Evolutionary conservation across 2,797 vertebrate species (phyloP), one percentile per base, ranked within the genome.

Genomic region (Luscinia megarhynchos): DNA sequence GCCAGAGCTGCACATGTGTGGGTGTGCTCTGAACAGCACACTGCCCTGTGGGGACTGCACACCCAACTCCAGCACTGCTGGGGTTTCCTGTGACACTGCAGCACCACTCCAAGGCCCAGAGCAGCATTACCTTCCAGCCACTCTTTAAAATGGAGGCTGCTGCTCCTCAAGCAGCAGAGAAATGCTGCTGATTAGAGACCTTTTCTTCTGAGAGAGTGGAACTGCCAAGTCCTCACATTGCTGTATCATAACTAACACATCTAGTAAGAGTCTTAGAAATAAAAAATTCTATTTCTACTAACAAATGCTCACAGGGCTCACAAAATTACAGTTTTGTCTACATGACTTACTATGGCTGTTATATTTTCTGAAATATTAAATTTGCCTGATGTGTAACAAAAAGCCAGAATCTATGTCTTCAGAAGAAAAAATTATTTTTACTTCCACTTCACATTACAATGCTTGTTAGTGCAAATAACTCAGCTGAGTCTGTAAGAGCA

Each of bases 51-150:
- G 24, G 26, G 15, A 43, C 43, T 29, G 41, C 22, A 10, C 72
- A 24, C 3, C 21, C 45, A 1, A 8, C 36, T 13, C 8, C 1
- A 5, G 29, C 84, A 14, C 1, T 30, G 2, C 61, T 5, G 40
- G 40, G 22, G 1, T 5, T 10, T 81, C 32, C 13, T 29, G 3
- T 10, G 59, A 11, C 38, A 4, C 66, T 62, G 74, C 6, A 95
- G 95, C 93, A 75, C 96, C 96, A 88, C 94, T 66, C 23, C 6
- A 27, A 92, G 97, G 95, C 57, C 34, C 24, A 19, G 15, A n/a
- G 78, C 50, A 91, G 84, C 23, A 64, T 15, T 15, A 26, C 58
- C 66, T 67, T 24, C 21, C 74, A 64, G 36, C 0, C 74, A 17
- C 3, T 14, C 15, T 38, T 38, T 84, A 80, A 96, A 87, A 96